Base-by-base conservation (phyloP, 1,140 invertebrate genomes). In the Halesus radiatus region DNA sequence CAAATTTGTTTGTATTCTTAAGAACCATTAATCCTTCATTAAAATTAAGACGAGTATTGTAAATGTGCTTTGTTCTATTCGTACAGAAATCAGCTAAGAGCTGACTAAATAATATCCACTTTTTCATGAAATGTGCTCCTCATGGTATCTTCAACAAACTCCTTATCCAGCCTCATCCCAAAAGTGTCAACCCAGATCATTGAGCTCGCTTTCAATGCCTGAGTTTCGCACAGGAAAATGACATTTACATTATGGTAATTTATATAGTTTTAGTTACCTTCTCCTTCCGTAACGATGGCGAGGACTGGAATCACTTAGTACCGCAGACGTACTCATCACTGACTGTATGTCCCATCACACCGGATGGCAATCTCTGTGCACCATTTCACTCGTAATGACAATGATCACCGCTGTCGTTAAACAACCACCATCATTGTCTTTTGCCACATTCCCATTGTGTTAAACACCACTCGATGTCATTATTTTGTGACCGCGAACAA, bases 271-370 rank as follows among this genome's bases (percentile, higher is more conserved):
- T 45, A 50, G 13, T 54, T 80, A 82, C 81, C 81, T 78, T 75
- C 80, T 82, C 60, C 75, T 82, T 75, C 78, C 56, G 56, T 66
- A 70, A 32, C 81, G 81, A 58, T 82, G 70, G 22, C 81, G 62
- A n/a, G 81, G 74, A 58, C 81, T 78, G 70, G 78, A 82, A 52
- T 82, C 81, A 70, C 81, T 82, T 18, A 82, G 78, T 16, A 78
- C 78, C 15, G 78, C 76, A 15, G 81, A 54, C 50, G 78, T 82
- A 76, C 76, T 78, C 81, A 82, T 82, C 68, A 52, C 81, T 82
- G 37, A 16, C 3, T n/a, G 23, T 66, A 29, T 78, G 15, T 79
- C 78, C 76, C 81, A 80, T 82, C 74, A 82, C 75, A 73, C 73
- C 50, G 18, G 68, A 54, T 56, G 56, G 54, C 60, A 68, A 75